Percentiles rank a stretch among this genome's conserved stretches.
These are phyloP conservation scores for Clinocottus analis DNA, from an alignment of 2,113 vertebrate species.

Conservation along the genomic window DNA sequence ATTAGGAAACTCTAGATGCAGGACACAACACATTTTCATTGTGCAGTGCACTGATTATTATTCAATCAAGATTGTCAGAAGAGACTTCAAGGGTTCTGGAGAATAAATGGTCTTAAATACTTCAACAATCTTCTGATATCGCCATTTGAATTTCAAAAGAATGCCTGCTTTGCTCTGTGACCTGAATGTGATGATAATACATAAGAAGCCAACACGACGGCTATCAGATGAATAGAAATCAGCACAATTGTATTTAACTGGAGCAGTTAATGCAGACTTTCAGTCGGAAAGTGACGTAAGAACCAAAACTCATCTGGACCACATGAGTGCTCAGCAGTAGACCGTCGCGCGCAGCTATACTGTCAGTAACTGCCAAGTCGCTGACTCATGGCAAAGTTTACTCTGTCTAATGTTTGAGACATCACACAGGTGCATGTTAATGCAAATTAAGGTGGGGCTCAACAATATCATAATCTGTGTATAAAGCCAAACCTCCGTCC, in stretches of 20 bases:
- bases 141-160: neutral
- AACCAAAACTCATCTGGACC: neutral
- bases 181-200: neutral
- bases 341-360: neutral
- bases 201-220: neutral
- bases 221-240: neutral
- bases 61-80: neutral
- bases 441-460: neutral
- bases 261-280: neutral
- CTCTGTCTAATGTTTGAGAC: neutral
- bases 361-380: neutral
- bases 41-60: neutral
- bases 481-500: neutral
- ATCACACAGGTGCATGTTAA: neutral
- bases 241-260: neutral
- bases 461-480: conserved; percentile 7
- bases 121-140: neutral
- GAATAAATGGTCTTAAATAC: neutral
- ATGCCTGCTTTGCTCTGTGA: neutral
- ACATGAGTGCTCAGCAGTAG: conserved; percentile 7
- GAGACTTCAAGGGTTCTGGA: neutral
- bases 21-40: neutral
- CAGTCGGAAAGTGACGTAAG: neutral
- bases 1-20: too few relatives aligned
- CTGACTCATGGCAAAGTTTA: neutral